phyloP scores from a whole-genome alignment of 2,888 invertebrate genomes.

The Osmoderma eremita region DNA sequence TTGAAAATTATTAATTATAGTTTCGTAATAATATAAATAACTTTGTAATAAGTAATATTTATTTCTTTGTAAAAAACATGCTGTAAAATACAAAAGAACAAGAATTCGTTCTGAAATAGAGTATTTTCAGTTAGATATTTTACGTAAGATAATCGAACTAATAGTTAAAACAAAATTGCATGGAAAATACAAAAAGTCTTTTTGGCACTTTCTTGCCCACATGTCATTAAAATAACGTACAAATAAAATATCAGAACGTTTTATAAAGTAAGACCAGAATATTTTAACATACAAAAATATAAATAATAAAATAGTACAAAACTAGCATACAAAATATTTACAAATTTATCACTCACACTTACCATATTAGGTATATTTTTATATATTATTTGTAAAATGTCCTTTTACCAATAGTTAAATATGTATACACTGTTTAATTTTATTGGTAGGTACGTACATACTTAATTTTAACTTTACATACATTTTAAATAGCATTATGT shows the following conservation, averaged over 20 bases:
- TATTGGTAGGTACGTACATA: constrained; percentile 9
- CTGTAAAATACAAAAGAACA: constrained; percentile 24
- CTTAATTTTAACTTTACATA: background rate
- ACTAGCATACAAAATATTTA: constrained; percentile 39
- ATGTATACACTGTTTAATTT: constrained; percentile 27
- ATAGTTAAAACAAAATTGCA: constrained; percentile 18
- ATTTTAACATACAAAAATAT: constrained; percentile 52
- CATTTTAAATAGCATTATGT: constrained; percentile 23
- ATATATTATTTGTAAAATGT: constrained; percentile 24
- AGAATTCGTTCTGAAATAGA: constrained; percentile 19
- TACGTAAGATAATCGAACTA: background rate
- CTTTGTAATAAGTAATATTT: constrained; percentile 16
- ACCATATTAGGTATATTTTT: constrained; percentile 8
- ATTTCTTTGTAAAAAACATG: constrained; percentile 32
- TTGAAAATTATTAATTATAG: no score
- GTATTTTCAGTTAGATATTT: constrained; percentile 2
- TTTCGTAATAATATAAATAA: background rate
- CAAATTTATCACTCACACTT: constrained; percentile 36
- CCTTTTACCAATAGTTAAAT: constrained; percentile 36
- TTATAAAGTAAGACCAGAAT: constrained; percentile 55
- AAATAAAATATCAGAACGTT: constrained; percentile 19
- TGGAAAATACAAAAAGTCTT: constrained; percentile 45
- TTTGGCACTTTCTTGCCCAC: constrained; percentile 51
- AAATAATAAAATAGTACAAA: constrained; percentile 43
- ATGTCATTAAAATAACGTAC: constrained; percentile 13